Conservation (phyloP, 2,888 invertebrate genomes). For the Syritta pipiens region DNA sequence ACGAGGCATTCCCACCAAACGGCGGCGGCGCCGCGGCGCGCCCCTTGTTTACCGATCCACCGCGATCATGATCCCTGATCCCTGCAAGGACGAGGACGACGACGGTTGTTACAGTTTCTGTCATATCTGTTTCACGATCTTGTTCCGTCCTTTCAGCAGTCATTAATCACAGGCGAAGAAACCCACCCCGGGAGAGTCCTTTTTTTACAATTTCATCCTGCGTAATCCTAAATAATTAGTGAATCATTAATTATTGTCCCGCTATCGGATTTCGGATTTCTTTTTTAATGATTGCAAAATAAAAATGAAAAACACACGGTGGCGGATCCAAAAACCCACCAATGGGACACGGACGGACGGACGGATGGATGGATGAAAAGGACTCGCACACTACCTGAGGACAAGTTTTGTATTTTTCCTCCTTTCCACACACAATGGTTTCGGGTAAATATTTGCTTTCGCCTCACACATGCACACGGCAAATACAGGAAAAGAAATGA, state of each 20-base stretch:
- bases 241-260: slow-evolving; percentile 71
- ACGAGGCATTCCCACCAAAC: background rate
- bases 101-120: slow-evolving; percentile 63
- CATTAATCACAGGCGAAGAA: slow-evolving; percentile 70
- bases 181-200: slow-evolving; percentile 38
- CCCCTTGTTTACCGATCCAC: too few species aligned
- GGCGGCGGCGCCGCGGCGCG: slow-evolving; percentile 20
- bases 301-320: slow-evolving; percentile 1
- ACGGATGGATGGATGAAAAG: too few species aligned
- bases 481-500: too few species aligned
- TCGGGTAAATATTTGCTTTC: too few species aligned
- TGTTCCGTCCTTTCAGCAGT: slow-evolving; percentile 65
- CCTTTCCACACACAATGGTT: too few species aligned
- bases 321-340: too few species aligned
- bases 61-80: slow-evolving; percentile 42
- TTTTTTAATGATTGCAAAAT: slow-evolving; percentile 52
- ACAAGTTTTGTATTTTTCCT: too few species aligned
- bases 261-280: slow-evolving; percentile 68
- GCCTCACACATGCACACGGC: too few species aligned
- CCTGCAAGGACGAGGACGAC: too few species aligned
- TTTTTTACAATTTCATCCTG: slow-evolving; percentile 60
- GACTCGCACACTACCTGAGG: too few species aligned
- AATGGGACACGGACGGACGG: too few species aligned
- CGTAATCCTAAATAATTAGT: slow-evolving; percentile 73
- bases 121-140: slow-evolving; percentile 68